A percentile compares a stretch with the other conserved stretches of the same genome.
These are phyloP conservation scores for Lottia scabra DNA, from an alignment of 2,888 invertebrate genomes.

Conservation along the genomic window DNA sequence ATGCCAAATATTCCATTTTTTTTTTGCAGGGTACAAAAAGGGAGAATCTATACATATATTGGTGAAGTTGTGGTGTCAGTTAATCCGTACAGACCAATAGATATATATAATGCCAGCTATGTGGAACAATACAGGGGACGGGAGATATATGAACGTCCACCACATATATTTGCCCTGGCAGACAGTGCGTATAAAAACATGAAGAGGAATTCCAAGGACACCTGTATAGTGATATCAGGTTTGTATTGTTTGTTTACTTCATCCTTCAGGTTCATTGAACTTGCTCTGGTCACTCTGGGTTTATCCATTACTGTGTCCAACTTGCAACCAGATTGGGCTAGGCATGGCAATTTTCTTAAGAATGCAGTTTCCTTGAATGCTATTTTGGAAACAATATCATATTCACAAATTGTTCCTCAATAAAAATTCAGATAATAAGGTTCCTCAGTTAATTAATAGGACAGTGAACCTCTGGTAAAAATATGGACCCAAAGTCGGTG, in stretches of 20 bases:
- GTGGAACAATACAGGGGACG: constrained; percentile 93
- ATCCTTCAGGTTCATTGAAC: no score
- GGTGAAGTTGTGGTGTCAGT: constrained; percentile 92
- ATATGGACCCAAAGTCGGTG: no score
- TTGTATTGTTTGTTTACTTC: not conserved
- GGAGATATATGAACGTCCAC: constrained; percentile 95
- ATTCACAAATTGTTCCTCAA: no score
- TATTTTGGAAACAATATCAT: no score
- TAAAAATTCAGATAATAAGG: no score
- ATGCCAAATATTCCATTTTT: constrained; percentile 6
- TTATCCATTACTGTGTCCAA: no score
- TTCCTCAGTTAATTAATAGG: no score
- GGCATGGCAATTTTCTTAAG: no score
- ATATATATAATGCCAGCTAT: constrained; percentile 88
- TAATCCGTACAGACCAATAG: constrained; percentile 93
- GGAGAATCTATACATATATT: constrained; percentile 95
- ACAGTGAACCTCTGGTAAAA: no score
- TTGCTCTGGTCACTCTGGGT: no score
- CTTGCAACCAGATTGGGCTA: no score
- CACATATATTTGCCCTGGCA: constrained; percentile 98
- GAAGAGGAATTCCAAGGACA: constrained; percentile 90
- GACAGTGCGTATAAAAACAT: constrained; percentile 95
- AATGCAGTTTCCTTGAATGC: no score
- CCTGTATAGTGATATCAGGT: constrained; percentile 91
- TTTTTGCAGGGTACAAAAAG: constrained; percentile 57